Percentiles rank a stretch among this genome's conserved stretches.
These are phyloP conservation scores for Morus bassanus DNA, from an alignment of 2,797 vertebrate genomes.

Conservation along the genomic window DNA sequence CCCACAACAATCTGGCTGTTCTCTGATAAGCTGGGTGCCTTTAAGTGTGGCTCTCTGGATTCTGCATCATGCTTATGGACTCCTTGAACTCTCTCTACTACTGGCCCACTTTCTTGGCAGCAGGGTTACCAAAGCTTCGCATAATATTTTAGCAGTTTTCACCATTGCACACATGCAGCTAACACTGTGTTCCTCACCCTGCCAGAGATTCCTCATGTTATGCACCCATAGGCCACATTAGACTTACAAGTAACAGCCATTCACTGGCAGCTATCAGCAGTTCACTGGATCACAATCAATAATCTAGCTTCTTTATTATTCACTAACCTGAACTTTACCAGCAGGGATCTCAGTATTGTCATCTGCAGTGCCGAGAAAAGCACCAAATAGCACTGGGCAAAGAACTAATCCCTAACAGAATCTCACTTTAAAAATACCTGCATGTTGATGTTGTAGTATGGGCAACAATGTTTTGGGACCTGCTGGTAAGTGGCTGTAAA, in stretches of 20 bases:
- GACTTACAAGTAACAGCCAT: accelerated
- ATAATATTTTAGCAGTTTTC: not conserved
- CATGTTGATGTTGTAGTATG: no score
- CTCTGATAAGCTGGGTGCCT: not conserved
- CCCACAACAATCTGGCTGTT: no score
- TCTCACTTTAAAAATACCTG: not conserved
- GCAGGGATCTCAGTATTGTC: not conserved
- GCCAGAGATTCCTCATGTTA: not conserved
- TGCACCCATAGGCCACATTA: not conserved
- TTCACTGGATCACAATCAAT: not conserved
- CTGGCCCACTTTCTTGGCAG: not conserved
- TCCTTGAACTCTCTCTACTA: not conserved
- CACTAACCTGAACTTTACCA: not conserved
- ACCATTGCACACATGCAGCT: not conserved
- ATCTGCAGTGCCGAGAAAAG: not conserved
- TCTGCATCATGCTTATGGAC: not conserved
- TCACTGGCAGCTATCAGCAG: not conserved
- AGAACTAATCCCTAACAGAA: not conserved
- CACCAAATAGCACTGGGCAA: not conserved
- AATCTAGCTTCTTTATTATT: not conserved
- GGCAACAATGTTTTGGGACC: not conserved
- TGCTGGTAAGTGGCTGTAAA: not conserved
- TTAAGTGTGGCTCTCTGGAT: not conserved
- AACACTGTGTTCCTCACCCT: not conserved
- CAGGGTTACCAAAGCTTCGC: not conserved